Evolutionary conservation across 1,140 invertebrate species (phyloP), one percentile per base, ranked within the genome.

Genomic region (Euglossa dilemma): DNA sequence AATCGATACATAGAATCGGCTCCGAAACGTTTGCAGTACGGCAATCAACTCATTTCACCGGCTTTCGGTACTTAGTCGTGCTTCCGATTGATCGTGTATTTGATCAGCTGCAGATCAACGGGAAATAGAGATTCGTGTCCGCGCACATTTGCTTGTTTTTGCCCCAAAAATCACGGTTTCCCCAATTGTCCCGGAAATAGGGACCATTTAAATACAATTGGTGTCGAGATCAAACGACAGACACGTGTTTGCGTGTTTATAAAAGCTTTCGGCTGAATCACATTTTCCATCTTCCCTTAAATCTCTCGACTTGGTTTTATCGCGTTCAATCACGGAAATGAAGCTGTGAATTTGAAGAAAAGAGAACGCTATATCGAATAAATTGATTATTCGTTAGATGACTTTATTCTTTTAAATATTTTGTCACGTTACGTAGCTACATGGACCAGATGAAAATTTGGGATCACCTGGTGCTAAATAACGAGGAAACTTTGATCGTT

Each of bases 41-140:
- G 74, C 74, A 82, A 79, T 87, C 82, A 83, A 83, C 75, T 79
- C 57, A 36, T 77, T 79, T 67, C 74, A 28, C n/a, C 28, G 18
- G 52, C 69, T 52, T 66, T 50, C 71, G 45, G 54, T 83, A 73
- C 75, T 86, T 70, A 45, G 28, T 28, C 25, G n/a, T 50, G 80
- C 54, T 79, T 56, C 80, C 52, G 57, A 69, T 61, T 56, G 43
- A 54, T 86, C 50, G 75, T 43, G 54, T 72, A 57, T 83, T 84
- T 79, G 64, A 87, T 87, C 36, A 66, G 61, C 76, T 50, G 56
- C 63, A 45, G 43, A 84, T 80, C 56, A 75, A 72, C 73, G 45
- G 25, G 45, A 16, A 47, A 76, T 67, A 76, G 61, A 28, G 25
- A 57, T 28, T 50, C 59, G 28, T 63, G 70, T 25, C 28, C n/a